These are phyloP conservation scores for Coreoperca whiteheadi DNA, from an alignment of 2,113 vertebrate genomes.

Conservation along the genomic window DNA sequence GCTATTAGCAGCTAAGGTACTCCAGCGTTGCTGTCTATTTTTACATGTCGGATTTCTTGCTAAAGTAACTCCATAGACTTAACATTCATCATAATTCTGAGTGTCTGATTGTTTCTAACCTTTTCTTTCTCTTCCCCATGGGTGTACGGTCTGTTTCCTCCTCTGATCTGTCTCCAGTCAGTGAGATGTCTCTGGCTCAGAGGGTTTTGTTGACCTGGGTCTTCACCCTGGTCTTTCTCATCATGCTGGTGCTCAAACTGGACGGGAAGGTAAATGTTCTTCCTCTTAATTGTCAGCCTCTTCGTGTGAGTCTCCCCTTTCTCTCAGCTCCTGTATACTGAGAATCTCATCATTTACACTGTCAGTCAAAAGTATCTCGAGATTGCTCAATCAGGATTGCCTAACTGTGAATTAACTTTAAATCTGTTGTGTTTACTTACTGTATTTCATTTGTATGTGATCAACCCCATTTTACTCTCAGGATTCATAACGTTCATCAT, in stretches of 20 bases:
- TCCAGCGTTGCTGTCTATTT: background rate
- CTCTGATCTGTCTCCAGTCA: slow-evolving; percentile 63
- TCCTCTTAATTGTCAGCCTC: background rate
- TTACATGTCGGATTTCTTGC: background rate
- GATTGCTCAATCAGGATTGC: background rate
- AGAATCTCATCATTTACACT: background rate
- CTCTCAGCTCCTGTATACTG: background rate
- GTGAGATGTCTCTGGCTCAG: slow-evolving; percentile 96
- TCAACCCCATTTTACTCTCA: background rate
- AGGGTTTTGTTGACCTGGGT: slow-evolving; percentile 96
- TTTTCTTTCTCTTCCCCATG: background rate
- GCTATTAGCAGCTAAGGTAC: no score
- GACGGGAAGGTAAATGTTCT: slow-evolving; percentile 86
- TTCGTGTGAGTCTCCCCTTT: background rate
- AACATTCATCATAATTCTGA: background rate
- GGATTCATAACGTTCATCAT: background rate
- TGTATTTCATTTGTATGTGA: background rate
- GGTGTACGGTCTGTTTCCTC: background rate
- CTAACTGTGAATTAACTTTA: background rate
- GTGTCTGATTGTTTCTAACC: background rate
- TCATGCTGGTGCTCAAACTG: slow-evolving; percentile 95
- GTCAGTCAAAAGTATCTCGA: background rate
- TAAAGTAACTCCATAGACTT: background rate
- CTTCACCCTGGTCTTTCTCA: slow-evolving; percentile 94
- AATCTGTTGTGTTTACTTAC: background rate